These are phyloP conservation scores for Pelagia noctiluca DNA, from an alignment of 30 jellyfish, hydroid and myxozoan genomes.

Conservation along the genomic window DNA sequence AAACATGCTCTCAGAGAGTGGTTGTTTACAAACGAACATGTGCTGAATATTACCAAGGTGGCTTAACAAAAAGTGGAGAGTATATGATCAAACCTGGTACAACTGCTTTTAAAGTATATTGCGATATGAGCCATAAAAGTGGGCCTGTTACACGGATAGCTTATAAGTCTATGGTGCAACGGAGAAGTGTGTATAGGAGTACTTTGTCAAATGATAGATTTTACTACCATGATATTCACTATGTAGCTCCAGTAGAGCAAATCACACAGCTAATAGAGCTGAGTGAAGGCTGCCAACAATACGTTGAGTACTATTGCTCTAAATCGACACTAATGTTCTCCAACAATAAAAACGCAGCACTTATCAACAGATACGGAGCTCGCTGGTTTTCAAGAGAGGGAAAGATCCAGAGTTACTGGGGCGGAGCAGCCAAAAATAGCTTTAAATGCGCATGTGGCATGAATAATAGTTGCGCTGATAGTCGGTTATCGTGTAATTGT, in stretches of 20 bases:
- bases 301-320: constrained; percentile 75
- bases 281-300: constrained; percentile 84
- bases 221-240: constrained; percentile 66
- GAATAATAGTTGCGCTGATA: constrained; percentile 70
- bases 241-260: constrained; percentile 24
- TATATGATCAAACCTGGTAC: constrained; percentile 71
- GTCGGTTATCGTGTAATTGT: constrained; percentile 79
- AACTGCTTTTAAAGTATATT: constrained; percentile 63
- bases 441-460: constrained; percentile 90
- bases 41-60: constrained; percentile 65
- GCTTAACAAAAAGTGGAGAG: constrained; percentile 54
- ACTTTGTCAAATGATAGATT: constrained; percentile 14
- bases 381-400: constrained; percentile 89
- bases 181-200: constrained; percentile 50
- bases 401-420: constrained; percentile 83
- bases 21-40: constrained; percentile 60
- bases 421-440: constrained; percentile 82
- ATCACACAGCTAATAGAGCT: constrained; percentile 43
- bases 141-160: constrained; percentile 72
- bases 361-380: constrained; percentile 81
- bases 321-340: constrained; percentile 81
- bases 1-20: constrained; percentile 46
- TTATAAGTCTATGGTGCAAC: constrained; percentile 52
- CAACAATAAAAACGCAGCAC: constrained; percentile 56
- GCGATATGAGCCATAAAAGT: constrained; percentile 74